A percentile compares a stretch with the other conserved stretches of the same genome.
Evolutionary conservation across 2,888 invertebrate genomes (phyloP).

Genomic region (Eurois occulta): DNA sequence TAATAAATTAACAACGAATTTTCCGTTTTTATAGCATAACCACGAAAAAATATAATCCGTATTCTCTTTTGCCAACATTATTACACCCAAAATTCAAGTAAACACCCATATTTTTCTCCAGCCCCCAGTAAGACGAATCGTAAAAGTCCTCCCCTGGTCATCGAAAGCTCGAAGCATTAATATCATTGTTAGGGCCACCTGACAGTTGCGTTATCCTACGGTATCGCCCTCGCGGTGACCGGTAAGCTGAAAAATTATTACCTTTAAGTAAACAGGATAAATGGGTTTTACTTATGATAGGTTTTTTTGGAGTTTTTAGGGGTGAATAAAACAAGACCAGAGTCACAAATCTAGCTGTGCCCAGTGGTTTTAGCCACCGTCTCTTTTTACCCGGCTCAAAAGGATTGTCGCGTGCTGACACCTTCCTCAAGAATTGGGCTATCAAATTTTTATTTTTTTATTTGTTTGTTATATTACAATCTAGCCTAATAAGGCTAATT

Average conservation of each 20-base stretch:
- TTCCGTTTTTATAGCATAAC: not conserved
- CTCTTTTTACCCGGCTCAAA: not conserved
- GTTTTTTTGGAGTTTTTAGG: conserved; percentile 15
- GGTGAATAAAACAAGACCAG: not conserved
- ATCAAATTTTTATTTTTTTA: too few relatives aligned
- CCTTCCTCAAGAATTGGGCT: not conserved
- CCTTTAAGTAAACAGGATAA: conserved; percentile 76
- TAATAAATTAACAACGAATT: not conserved
- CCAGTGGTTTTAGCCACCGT: not conserved
- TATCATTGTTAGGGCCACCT: conserved; percentile 80
- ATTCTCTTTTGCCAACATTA: not conserved
- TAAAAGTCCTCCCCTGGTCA: conserved; percentile 67
- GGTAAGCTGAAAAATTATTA: conserved; percentile 80
- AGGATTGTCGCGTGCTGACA: not conserved
- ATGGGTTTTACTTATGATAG: conserved; percentile 63
- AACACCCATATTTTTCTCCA: conserved; percentile 49
- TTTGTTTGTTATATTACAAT: too few relatives aligned
- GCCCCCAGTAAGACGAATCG: conserved; percentile 62
- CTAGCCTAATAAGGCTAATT: too few relatives aligned
- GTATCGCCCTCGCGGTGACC: conserved; percentile 75
- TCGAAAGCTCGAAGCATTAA: conserved; percentile 74
- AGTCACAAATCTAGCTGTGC: not conserved
- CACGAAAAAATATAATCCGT: not conserved
- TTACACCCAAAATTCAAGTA: conserved; percentile 36
- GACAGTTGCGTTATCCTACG: conserved; percentile 79